Percentiles rank a stretch among this genome's conserved stretches.
Evolutionary conservation across 2,888 invertebrate species (phyloP).

Genomic region (Papilio protenor): DNA sequence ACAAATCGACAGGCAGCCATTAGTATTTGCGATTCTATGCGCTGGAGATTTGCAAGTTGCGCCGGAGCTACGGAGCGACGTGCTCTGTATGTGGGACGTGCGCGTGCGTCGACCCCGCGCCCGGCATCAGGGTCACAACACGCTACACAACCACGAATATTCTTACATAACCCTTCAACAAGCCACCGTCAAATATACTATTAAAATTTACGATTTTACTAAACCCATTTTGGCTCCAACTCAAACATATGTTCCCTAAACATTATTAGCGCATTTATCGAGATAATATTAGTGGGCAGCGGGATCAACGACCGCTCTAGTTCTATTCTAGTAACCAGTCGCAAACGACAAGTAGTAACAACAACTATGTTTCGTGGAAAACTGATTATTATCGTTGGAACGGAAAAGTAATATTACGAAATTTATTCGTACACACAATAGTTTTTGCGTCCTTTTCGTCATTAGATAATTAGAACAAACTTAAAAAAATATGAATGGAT

Average conservation of each 20-base stretch:
- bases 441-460: neutral
- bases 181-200: slow-evolving; percentile 7
- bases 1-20: slow-evolving; percentile 51
- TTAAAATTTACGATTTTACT: slow-evolving; percentile 33
- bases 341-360: slow-evolving; percentile 51
- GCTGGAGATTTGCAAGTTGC: slow-evolving; percentile 74
- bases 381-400: slow-evolving; percentile 55
- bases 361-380: slow-evolving; percentile 61
- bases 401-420: slow-evolving; percentile 42
- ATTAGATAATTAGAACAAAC: neutral
- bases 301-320: slow-evolving; percentile 75
- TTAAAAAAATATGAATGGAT: neutral
- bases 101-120: slow-evolving; percentile 78
- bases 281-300: slow-evolving; percentile 68
- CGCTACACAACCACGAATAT: slow-evolving; percentile 45
- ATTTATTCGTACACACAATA: slow-evolving; percentile 22
- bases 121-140: slow-evolving; percentile 79
- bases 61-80: slow-evolving; percentile 67
- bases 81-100: slow-evolving; percentile 77
- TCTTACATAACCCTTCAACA: slow-evolving; percentile 45
- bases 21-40: slow-evolving; percentile 58
- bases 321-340: slow-evolving; percentile 72
- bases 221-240: slow-evolving; percentile 57
- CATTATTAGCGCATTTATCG: slow-evolving; percentile 69
- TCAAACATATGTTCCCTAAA: slow-evolving; percentile 67